Conservation (phyloP, 2,888 invertebrate species). For the Portevinia maculata region DNA sequence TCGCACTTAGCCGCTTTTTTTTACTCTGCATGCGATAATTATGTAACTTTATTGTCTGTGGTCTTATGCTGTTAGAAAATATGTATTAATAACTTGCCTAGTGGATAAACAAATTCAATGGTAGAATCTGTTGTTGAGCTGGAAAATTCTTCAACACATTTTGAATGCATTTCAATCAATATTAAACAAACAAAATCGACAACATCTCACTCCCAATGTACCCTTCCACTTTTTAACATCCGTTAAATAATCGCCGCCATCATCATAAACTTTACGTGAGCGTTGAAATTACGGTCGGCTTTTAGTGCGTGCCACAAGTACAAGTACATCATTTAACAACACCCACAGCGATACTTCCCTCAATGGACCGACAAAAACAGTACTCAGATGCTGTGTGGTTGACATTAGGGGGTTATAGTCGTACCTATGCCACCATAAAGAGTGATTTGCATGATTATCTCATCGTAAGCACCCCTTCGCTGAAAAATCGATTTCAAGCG, state of each 20-base stretch:
- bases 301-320: constrained; percentile 32
- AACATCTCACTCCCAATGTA: constrained; percentile 17
- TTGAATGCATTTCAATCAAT: neutral
- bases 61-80: too few species aligned
- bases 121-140: too few species aligned
- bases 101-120: too few species aligned
- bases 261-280: constrained; percentile 17
- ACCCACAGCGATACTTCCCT: neutral
- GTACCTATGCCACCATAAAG: constrained; percentile 34
- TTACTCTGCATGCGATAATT: too few species aligned
- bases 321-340: constrained; percentile 9
- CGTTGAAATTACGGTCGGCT: constrained; percentile 19
- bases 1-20: too few species aligned
- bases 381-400: constrained; percentile 38
- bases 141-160: too few species aligned
- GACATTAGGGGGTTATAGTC: constrained; percentile 30
- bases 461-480: constrained; percentile 24
- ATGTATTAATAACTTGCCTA: too few species aligned
- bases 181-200: neutral
- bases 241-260: constrained; percentile 24
- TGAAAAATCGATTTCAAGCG: constrained; percentile 38
- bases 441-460: constrained; percentile 57
- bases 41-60: too few species aligned
- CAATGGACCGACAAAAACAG: neutral
- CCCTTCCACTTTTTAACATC: constrained; percentile 5